phyloP scores from a whole-genome alignment of 1,140 invertebrate genomes.

The Caerostris darwini region DNA sequence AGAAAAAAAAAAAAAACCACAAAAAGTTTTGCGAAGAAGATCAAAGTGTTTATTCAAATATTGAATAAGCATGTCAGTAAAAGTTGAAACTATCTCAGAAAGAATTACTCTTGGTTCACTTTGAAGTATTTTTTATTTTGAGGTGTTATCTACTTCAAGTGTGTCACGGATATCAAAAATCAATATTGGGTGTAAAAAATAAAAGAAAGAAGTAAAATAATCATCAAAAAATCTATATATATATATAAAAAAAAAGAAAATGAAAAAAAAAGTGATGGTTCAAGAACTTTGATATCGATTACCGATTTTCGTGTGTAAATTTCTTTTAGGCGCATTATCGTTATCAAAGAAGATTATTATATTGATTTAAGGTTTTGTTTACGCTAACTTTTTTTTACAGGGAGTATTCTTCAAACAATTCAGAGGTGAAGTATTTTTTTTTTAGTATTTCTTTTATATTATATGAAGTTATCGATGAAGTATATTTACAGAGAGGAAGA shows the following conservation, averaged over 20 bases:
- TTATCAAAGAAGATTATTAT: conserved; percentile 56
- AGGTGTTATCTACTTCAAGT: conserved; percentile 35
- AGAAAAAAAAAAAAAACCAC: neutral
- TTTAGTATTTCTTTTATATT: neutral
- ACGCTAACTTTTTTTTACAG: neutral
- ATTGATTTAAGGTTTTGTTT: conserved; percentile 55
- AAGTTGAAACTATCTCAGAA: neutral
- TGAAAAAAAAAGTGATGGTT: neutral
- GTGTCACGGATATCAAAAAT: conserved; percentile 46
- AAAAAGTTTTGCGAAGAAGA: neutral
- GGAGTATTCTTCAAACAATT: neutral
- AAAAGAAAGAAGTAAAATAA: neutral
- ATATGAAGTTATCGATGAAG: neutral
- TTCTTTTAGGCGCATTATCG: conserved; percentile 55
- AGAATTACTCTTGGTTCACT: neutral
- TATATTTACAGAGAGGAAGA: neutral
- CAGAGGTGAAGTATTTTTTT: neutral
- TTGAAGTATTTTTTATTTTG: neutral
- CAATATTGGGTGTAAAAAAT: neutral
- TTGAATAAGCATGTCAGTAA: neutral
- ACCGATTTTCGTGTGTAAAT: conserved; percentile 58
- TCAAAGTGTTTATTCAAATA: neutral
- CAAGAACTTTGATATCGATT: conserved; percentile 55
- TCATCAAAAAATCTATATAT: neutral
- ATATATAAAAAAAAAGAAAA: neutral